These are phyloP conservation scores for Hemitrygon akajei DNA, from an alignment of 2,797 vertebrate genomes.

Conservation along the genomic window DNA sequence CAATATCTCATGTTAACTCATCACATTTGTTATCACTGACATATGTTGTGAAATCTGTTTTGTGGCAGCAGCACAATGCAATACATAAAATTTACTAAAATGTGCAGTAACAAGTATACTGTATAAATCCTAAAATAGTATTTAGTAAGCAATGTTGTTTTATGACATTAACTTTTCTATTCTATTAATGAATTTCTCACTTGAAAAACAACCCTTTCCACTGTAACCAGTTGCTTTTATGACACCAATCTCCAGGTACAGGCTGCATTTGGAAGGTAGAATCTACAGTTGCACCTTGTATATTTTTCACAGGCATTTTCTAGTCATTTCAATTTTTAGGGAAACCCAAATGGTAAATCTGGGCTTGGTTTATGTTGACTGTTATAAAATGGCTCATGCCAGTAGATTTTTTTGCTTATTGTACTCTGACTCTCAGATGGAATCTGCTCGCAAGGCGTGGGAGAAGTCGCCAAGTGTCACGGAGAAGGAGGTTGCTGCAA, in stretches of 20 bases:
- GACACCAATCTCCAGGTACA: not conserved
- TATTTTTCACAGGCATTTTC: not conserved
- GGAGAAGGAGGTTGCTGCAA: not conserved
- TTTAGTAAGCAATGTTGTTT: too few species aligned
- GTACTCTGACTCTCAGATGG: conserved; percentile 24
- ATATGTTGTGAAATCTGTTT: too few species aligned
- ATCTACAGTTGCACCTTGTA: not conserved
- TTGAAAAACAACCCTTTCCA: not conserved
- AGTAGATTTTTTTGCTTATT: not conserved
- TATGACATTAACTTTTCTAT: too few species aligned
- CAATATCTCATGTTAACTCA: too few species aligned
- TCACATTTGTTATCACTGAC: too few species aligned
- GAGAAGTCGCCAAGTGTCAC: conserved; percentile 21
- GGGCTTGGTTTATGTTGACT: not conserved
- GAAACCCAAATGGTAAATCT: not conserved
- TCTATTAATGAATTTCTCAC: not conserved
- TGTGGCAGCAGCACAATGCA: too few species aligned
- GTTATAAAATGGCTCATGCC: too few species aligned
- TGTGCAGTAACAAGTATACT: too few species aligned
- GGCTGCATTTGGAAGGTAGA: not conserved
- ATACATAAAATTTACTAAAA: too few species aligned
- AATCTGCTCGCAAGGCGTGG: conserved; percentile 35
- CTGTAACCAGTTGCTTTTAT: not conserved
- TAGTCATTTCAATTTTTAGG: not conserved
- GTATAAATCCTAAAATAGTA: too few species aligned